Base-by-base conservation (phyloP, 2,113 vertebrate genomes). In the Podarcis cretensis region DNA sequence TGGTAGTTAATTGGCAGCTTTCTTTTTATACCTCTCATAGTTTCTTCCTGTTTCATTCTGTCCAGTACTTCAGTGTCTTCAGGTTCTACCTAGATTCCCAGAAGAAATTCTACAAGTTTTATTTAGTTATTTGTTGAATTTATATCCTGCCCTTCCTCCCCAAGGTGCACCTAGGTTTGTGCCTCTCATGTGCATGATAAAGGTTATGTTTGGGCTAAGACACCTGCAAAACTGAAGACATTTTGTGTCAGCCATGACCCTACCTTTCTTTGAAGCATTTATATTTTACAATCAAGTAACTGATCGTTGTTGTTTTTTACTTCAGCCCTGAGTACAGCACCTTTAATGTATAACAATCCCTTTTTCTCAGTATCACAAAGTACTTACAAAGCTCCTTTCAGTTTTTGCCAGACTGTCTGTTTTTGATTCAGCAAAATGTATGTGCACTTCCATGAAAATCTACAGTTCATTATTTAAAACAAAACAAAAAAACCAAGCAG, bases 381-480 rank as follows among this genome's bases (percentile, higher is more conserved):
- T 2, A 35, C 30, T 0, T 57, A 83, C 71, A 77, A 66, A 32
- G 69, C 87, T 73, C 23, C 63, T 88, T 88, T 13, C 65, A 12
- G 0, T 68, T 89, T 92, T 89, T 92, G 37, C 48, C 20, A 59
- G 5, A 1, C 65, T 54, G 30, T 89, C 5, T 81, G 77, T 73
- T 89, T 84, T 89, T 57, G 40, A 77, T 92, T 90, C 80, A 86
- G 48, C 84, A 89, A 83, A 79, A 83, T 68, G 63, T 35, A 2
- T 30, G 63, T 40, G 63, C 8, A 23, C 54, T 85, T 77, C 6
- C 48, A 43, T 48, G 59, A 63, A 68, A 86, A 37, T 74, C 25
- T 66, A 18, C n/a, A 57, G 48, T 27, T 76, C 13, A n/a, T 84
- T 48, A 10, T 32, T 76, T 37, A 74, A 74, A 74, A 69, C 25